A percentile compares a stretch with the other conserved stretches of the same genome.
phyloP scores from a whole-genome alignment of 2,888 invertebrate species.

The Sacculina carcini region DNA sequence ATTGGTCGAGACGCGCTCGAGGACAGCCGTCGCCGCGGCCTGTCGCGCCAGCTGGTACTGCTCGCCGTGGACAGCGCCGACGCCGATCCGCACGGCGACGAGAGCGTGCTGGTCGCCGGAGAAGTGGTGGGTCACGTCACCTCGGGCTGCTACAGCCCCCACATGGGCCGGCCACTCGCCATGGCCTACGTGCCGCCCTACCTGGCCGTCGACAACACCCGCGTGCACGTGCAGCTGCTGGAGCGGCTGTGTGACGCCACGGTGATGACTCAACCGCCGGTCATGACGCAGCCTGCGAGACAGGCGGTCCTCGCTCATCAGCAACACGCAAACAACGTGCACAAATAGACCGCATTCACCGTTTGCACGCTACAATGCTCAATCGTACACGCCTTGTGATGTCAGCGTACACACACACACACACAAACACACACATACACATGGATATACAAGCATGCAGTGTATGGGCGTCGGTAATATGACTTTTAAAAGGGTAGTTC shows the following conservation, averaged over 20 bases:
- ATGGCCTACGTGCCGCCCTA: slow-evolving; percentile 22
- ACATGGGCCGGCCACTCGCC: slow-evolving; percentile 19
- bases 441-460: no score
- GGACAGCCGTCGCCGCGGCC: not conserved
- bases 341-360: no score
- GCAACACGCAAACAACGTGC: no score
- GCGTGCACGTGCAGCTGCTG: slow-evolving; percentile 10
- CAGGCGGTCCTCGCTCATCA: no score
- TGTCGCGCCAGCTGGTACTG: slow-evolving; percentile 1
- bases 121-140: slow-evolving; percentile 22
- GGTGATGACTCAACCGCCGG: slow-evolving; percentile 8
- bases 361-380: no score
- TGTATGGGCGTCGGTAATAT: no score
- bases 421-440: no score
- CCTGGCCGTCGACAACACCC: slow-evolving; percentile 14
- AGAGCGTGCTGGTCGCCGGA: slow-evolving; percentile 17
- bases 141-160: slow-evolving; percentile 21
- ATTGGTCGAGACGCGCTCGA: slow-evolving; percentile 3
- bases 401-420: no score
- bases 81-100: slow-evolving; percentile 19
- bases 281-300: slow-evolving; percentile 7
- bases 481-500: no score
- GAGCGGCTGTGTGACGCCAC: slow-evolving; percentile 6
- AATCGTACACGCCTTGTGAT: no score
- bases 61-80: slow-evolving; percentile 9